These are phyloP conservation scores for Glaucidium brasilianum DNA, from an alignment of 2,113 vertebrate genomes.

Conservation along the genomic window DNA sequence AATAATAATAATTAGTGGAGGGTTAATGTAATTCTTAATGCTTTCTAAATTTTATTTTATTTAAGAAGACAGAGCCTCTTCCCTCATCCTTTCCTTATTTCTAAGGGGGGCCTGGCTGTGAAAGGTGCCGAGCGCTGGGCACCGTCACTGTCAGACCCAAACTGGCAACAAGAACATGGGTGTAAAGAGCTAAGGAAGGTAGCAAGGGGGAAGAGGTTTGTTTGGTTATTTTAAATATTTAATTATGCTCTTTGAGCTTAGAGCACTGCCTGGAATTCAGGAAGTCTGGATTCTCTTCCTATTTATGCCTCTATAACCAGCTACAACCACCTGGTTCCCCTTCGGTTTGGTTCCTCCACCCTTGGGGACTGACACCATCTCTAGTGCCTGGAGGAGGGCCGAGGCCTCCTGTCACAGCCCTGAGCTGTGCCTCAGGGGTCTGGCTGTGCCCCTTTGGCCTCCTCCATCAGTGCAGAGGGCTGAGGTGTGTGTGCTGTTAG, in stretches of 20 bases:
- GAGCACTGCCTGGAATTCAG: background rate
- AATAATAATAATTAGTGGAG: slow-evolving; percentile 16
- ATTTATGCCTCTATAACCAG: background rate
- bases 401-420: rapidly evolving
- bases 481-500: rapidly evolving
- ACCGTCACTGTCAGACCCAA: rapidly evolving
- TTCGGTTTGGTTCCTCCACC: background rate
- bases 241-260: background rate
- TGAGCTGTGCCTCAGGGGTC: rapidly evolving
- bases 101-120: background rate
- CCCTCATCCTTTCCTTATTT: background rate
- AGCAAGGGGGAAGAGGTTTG: background rate
- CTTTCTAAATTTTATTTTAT: slow-evolving; percentile 43
- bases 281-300: background rate
- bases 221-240: background rate
- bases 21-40: background rate
- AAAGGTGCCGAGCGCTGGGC: rapidly evolving
- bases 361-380: background rate
- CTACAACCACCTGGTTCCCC: background rate
- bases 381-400: rapidly evolving
- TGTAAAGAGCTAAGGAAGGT: background rate
- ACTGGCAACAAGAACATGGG: rapidly evolving
- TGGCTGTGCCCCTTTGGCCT: rapidly evolving
- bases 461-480: background rate
- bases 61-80: slow-evolving; percentile 8